phyloP scores from a whole-genome alignment of 30 jellyfish, hydroid and myxozoan species.

The Sanderia malayensis region DNA sequence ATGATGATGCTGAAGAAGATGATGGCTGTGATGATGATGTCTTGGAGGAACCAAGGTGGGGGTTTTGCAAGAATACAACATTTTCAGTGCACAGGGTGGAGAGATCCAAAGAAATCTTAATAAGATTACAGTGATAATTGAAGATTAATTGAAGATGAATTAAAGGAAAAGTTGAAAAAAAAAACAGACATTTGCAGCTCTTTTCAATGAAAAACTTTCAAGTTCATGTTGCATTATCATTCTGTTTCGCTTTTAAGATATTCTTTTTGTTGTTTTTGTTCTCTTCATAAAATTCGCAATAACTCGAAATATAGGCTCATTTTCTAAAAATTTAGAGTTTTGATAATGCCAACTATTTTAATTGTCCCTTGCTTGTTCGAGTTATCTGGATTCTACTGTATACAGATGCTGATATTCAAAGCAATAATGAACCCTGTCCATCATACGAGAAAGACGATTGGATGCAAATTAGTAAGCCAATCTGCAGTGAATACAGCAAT shows the following conservation, averaged over 20 bases:
- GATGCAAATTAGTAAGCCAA: no score
- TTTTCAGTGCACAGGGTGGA: neutral
- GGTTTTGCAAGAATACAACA: neutral
- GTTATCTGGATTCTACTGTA: no score
- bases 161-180: conserved; percentile 1
- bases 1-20: neutral
- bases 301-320: neutral
- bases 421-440: no score
- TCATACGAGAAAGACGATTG: no score
- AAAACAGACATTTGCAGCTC: neutral
- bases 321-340: neutral
- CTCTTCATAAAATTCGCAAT: neutral
- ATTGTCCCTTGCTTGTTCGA: no score
- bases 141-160: neutral
- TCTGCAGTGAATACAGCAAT: no score
- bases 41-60: neutral
- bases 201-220: neutral
- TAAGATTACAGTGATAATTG: neutral
- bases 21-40: neutral
- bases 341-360: neutral
- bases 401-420: no score
- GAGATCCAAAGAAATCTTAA: neutral
- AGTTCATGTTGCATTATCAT: neutral
- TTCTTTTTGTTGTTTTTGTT: neutral
- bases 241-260: neutral